Evolutionary conservation across 2,113 vertebrate species (phyloP).

Genomic region (Leucoraja erinaceus): DNA sequence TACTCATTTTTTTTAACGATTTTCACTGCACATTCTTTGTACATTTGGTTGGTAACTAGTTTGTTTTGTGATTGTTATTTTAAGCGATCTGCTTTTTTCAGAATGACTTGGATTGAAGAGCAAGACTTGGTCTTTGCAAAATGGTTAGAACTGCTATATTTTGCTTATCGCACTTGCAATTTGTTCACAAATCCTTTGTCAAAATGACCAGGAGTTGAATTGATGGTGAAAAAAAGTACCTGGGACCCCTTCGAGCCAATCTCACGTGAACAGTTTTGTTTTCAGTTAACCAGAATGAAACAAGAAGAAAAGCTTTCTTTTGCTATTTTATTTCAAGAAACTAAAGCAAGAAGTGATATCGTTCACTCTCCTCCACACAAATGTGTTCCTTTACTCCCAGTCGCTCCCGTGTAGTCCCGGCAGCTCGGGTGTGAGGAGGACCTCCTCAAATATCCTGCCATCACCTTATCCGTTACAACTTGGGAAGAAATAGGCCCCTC

Average conservation of each 20-base stretch:
- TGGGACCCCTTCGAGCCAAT: neutral
- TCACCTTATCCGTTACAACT: neutral
- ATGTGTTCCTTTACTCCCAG: neutral
- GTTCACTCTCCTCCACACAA: neutral
- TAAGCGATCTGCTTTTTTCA: neutral
- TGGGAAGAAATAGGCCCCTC: neutral
- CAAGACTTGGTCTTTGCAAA: neutral
- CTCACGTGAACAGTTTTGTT: neutral
- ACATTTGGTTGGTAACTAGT: slow-evolving; percentile 1
- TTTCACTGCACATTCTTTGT: slow-evolving; percentile 13
- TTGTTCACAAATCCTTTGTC: neutral
- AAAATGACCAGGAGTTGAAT: neutral
- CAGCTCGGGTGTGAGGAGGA: neutral
- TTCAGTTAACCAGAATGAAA: neutral
- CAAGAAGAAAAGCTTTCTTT: neutral
- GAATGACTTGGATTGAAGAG: neutral
- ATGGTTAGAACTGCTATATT: neutral
- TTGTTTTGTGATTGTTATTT: slow-evolving; percentile 8
- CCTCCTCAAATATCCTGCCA: neutral
- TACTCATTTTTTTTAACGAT: neutral
- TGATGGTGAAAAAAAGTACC: too few relatives aligned
- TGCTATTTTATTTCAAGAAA: neutral
- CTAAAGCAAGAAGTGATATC: neutral
- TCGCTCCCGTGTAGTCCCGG: neutral
- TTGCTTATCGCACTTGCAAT: neutral